Conservation (phyloP, 2,113 vertebrate species). For the Delphinapterus leucas region DNA sequence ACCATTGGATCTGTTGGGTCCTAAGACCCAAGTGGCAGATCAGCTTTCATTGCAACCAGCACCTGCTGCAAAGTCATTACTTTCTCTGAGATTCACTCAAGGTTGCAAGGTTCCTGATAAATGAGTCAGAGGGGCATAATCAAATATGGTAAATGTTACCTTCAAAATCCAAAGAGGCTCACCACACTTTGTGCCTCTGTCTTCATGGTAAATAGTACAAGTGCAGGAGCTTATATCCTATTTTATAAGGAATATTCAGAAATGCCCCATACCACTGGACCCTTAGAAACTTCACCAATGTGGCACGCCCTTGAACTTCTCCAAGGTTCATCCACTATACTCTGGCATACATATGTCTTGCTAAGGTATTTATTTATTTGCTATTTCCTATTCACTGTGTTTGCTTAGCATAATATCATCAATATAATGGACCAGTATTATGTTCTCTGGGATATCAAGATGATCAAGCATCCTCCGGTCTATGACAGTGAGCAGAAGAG, state of each 20-base stretch:
- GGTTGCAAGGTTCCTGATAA: background rate
- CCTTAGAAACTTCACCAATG: background rate
- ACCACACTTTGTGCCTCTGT: background rate
- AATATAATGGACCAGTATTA: background rate
- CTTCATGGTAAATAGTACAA: background rate
- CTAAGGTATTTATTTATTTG: background rate
- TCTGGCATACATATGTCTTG: background rate
- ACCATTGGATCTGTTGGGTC: background rate
- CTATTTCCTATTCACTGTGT: background rate
- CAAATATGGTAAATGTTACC: background rate
- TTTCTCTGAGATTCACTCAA: background rate
- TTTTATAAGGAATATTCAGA: background rate
- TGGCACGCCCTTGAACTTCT: background rate
- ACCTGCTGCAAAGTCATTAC: background rate
- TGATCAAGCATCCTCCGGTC: background rate
- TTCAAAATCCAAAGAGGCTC: background rate
- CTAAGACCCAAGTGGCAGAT: background rate
- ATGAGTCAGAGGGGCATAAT: background rate
- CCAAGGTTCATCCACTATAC: background rate
- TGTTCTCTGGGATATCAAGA: background rate
- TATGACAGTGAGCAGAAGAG: background rate
- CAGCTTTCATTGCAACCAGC: background rate
- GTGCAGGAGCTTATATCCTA: background rate
- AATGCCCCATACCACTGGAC: background rate
- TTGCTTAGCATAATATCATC: background rate